These are phyloP conservation scores for Acronicta psi DNA, from an alignment of 2,888 invertebrate genomes.

Conservation along the genomic window DNA sequence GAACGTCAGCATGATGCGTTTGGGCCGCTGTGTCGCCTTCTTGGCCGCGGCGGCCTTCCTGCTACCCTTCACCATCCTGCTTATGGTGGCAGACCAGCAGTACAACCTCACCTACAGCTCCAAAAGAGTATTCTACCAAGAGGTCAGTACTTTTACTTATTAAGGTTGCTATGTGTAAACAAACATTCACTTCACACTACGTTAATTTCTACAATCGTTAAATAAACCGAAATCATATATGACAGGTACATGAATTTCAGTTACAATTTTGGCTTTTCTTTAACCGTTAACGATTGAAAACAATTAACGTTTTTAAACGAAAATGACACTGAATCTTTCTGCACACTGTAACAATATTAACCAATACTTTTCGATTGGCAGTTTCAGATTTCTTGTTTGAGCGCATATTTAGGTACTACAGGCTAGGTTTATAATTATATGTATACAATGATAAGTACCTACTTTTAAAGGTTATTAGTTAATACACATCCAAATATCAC, in stretches of 20 bases:
- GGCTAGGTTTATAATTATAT: neutral
- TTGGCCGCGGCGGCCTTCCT: slow-evolving; percentile 90
- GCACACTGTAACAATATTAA: slow-evolving; percentile 33
- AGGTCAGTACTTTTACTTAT: slow-evolving; percentile 75
- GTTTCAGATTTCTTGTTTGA: slow-evolving; percentile 26
- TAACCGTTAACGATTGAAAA: neutral
- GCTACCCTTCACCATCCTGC: slow-evolving; percentile 89
- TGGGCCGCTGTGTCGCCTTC: slow-evolving; percentile 89
- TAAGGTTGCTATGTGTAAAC: neutral
- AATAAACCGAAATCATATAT: neutral
- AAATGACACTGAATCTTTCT: neutral
- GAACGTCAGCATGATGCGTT: slow-evolving; percentile 84
- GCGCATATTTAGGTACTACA: neutral
- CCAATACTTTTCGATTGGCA: slow-evolving; percentile 15
- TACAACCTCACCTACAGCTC: slow-evolving; percentile 88
- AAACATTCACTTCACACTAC: neutral
- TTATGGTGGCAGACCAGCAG: slow-evolving; percentile 90
- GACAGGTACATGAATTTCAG: neutral
- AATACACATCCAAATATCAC: slow-evolving; percentile 8
- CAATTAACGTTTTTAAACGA: slow-evolving; percentile 2
- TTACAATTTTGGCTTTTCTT: neutral
- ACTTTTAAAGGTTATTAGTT: slow-evolving; percentile 1
- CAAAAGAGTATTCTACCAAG: slow-evolving; percentile 85
- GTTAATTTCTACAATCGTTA: slow-evolving; percentile 2
- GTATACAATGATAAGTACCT: neutral